Evolutionary conservation across 2,797 vertebrate genomes (phyloP), one percentile per base, ranked within the genome.

Genomic region (Paratrypauchen microcephalus): DNA sequence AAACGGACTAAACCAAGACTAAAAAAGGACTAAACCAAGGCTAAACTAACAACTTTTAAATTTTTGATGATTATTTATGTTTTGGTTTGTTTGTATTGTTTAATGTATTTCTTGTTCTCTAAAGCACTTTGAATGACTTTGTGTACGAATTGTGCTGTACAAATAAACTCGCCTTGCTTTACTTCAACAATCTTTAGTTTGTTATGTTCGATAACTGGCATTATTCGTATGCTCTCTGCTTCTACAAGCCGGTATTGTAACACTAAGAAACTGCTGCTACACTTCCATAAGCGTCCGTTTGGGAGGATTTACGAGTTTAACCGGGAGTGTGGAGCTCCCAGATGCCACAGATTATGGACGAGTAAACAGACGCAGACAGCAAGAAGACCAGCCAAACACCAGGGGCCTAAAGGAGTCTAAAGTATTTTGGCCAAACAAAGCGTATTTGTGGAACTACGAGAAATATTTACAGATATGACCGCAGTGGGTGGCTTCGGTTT

Each of bases 201-300:
- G 6, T 32, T 32, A 32, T 0, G 30, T 32, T 32, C 6, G 1
- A 32, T 7, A 6, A 32, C 30, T 32, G 30, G 30, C 5, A 32
- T 6, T 6, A 32, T 6, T 32, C 0, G 30, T 32, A 32, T 6
- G 4, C 30, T 6, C 28, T 30, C 30, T 32, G 6, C 30, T 32
- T 32, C 30, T 7, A 6, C 30, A 32, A 6, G 76, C 82, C 88
- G 87, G 85, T 86, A 85, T 81, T 68, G 58, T 68, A 66, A 86
- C 48, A 75, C 15, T 41, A 3, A 78, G 81, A 72, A 71, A 13
- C 12, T 41, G 39, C 39, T 41, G 39, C 77, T 61, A 69, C 19
- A 55, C n/a, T 90, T 88, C 81, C 70, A 64, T 81, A 88, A 90
- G 84, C 70, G 73, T 75, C 79, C 65, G 48, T 87, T 87, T 84